Evolutionary conservation across 2,113 vertebrate genomes (phyloP), one percentile per base, ranked within the genome.

Genomic region (Rissa tridactyla): DNA sequence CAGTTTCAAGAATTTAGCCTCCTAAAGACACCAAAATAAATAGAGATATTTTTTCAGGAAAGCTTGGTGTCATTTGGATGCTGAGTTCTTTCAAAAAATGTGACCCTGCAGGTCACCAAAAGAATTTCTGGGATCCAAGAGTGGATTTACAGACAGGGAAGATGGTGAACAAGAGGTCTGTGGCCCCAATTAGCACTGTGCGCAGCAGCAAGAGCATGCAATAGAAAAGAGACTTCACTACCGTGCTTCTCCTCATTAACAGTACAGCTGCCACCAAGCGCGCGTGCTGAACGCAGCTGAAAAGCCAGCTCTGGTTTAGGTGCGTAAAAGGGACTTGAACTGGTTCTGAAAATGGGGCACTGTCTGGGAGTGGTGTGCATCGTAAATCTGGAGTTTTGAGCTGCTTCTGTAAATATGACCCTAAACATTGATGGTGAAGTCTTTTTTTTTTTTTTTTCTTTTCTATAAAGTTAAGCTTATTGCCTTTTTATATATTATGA

Each of bases 161-260:
- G 93, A 93, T 91, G 78, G 87, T 57, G 95, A 97, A 79, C 93
- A 90, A 95, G 90, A 95, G 92, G 93, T 96, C 96, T 95, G 66
- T 86, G 95, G 93, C 94, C 94, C 85, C 93, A 96, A 70, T 97
- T 96, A 97, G 87, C 93, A 77, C 75, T 88, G 92, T 69, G 92
- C 70, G 34, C 54, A 90, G 62, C 85, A 91, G 87, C 92, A 90
- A 85, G 58, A 76, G 82, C 44, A 46, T 51, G 57, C 46, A 38
- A 85, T 2, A 88, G 82, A 86, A 93, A 86, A 78, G 80, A 57
- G 70, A 88, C 66, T 89, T 85, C 66, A 66, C 62, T 71, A 80
- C 94, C 54, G 82, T 20, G 62, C 25, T 72, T 69, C 51, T 96
- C 29, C 54, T 97, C 92, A 90, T 96, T 97, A 95, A 82, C 75